A percentile compares a stretch with the other conserved stretches of the same genome.
Evolutionary conservation across 2,888 invertebrate species (phyloP).

Genomic region (Dasypogon diadema): DNA sequence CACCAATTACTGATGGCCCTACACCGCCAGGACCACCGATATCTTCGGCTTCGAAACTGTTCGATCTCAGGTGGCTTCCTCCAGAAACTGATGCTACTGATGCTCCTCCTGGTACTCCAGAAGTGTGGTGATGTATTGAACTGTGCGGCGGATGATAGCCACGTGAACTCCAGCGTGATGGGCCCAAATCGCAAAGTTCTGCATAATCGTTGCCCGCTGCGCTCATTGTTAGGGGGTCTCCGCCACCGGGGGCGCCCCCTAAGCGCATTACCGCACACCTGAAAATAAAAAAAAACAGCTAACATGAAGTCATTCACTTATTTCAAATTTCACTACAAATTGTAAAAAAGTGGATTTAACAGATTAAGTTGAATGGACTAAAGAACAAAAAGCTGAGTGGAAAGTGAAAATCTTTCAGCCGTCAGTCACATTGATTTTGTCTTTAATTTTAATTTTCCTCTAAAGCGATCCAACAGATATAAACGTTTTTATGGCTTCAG

Average conservation of each 20-base stretch:
- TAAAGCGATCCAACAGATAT: not conserved
- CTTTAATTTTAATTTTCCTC: not conserved
- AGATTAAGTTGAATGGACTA: not conserved
- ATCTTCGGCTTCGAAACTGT: slow-evolving; percentile 69
- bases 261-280: slow-evolving; percentile 61
- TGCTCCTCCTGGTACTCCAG: slow-evolving; percentile 59
- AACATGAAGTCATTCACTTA: not conserved
- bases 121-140: slow-evolving; percentile 62
- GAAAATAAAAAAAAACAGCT: slow-evolving; percentile 27
- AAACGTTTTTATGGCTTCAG: slow-evolving; percentile 6
- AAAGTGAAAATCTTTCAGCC: not conserved
- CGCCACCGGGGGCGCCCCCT: slow-evolving; percentile 60
- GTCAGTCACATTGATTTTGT: not conserved
- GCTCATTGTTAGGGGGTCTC: slow-evolving; percentile 69
- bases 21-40: slow-evolving; percentile 61
- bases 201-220: slow-evolving; percentile 70
- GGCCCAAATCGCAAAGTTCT: slow-evolving; percentile 70
- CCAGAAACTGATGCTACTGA: slow-evolving; percentile 41
- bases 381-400: not conserved
- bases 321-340: too few relatives aligned
- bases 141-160: slow-evolving; percentile 66
- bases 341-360: not conserved
- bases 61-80: slow-evolving; percentile 61
- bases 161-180: slow-evolving; percentile 69
- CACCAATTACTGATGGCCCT: slow-evolving; percentile 63